Conservation (phyloP, 2,888 invertebrate species). For the Nymphalis urticae region DNA sequence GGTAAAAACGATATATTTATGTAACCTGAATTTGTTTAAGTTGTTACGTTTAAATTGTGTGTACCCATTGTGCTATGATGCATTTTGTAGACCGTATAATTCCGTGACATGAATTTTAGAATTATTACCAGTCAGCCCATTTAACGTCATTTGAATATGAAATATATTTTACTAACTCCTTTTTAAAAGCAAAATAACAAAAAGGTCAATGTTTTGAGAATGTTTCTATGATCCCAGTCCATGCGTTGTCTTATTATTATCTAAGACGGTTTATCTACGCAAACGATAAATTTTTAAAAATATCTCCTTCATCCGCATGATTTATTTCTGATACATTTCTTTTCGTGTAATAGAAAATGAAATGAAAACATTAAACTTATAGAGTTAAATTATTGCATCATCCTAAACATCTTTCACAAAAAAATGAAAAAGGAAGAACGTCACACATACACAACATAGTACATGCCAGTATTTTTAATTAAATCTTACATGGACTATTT, state of each 20-base stretch:
- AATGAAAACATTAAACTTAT: not conserved
- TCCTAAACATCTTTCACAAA: no score
- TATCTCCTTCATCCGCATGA: not conserved
- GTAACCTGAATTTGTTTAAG: slow-evolving; percentile 4
- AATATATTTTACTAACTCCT: slow-evolving; percentile 1
- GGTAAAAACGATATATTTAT: slow-evolving; percentile 31
- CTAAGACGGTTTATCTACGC: not conserved
- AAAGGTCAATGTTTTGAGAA: not conserved
- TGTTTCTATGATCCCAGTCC: slow-evolving; percentile 7
- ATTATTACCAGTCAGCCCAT: not conserved
- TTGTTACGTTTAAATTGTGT: slow-evolving; percentile 14
- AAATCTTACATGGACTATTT: no score
- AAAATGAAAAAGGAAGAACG: no score
- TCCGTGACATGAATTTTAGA: not conserved
- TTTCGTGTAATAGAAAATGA: not conserved
- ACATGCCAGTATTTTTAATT: no score
- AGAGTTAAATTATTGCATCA: no score
- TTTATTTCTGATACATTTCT: not conserved
- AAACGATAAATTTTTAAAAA: not conserved
- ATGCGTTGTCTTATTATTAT: not conserved
- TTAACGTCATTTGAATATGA: not conserved
- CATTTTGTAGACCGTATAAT: not conserved
- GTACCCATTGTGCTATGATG: not conserved
- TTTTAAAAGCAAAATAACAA: not conserved
- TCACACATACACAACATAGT: no score